These are phyloP conservation scores for Sympetrum striolatum DNA, from an alignment of 2,888 invertebrate genomes.

Conservation along the genomic window DNA sequence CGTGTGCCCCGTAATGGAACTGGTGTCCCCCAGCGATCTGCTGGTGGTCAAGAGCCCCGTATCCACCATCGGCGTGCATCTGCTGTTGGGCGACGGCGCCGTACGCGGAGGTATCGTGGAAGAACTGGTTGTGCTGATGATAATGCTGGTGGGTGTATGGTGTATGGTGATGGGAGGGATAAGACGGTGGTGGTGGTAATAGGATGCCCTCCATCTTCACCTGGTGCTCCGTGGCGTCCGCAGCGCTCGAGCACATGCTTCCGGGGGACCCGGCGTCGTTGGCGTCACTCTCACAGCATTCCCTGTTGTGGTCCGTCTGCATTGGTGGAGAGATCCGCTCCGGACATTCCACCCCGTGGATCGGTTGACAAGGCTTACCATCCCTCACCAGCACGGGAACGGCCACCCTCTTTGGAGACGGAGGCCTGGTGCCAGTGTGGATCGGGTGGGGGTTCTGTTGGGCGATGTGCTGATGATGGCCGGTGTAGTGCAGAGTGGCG, in stretches of 20 bases:
- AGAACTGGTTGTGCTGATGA: slow-evolving; percentile 21
- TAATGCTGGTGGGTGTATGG: neutral
- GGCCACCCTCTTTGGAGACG: neutral
- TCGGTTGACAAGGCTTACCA: slow-evolving; percentile 12
- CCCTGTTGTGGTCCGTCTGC: neutral
- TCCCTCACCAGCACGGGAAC: slow-evolving; percentile 25
- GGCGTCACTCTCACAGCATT: neutral
- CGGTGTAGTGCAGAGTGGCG: slow-evolving; percentile 18
- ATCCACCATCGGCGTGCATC: neutral
- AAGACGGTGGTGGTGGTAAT: neutral
- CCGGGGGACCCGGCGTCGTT: neutral
- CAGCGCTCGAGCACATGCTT: slow-evolving; percentile 8
- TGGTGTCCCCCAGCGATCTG: neutral
- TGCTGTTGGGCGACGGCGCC: neutral
- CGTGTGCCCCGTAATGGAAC: slow-evolving; percentile 19
- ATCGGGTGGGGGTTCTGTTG: neutral
- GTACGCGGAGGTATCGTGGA: neutral
- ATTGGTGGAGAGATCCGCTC: neutral
- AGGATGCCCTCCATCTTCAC: neutral
- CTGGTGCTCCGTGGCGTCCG: neutral
- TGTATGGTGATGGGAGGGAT: slow-evolving; percentile 13
- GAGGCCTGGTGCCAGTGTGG: neutral
- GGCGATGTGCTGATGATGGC: neutral
- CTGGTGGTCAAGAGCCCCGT: neutral
- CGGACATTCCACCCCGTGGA: neutral